Conservation (phyloP, 2,888 invertebrate genomes). For the Subacronicta megacephala region DNA sequence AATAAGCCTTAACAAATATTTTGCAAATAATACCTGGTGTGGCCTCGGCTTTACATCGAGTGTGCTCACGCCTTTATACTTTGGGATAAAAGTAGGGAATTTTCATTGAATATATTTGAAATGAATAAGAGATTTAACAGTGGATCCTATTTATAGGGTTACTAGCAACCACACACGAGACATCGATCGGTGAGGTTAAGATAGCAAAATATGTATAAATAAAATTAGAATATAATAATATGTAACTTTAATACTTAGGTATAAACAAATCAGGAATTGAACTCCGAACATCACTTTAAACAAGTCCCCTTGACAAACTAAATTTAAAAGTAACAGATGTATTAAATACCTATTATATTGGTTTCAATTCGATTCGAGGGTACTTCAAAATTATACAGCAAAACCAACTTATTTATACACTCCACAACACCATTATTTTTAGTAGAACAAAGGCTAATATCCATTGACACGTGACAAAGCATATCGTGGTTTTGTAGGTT, state of each 20-base stretch:
- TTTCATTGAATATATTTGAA: conserved; percentile 7
- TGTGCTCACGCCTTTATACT: conserved; percentile 28
- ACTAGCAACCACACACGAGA: too few species aligned
- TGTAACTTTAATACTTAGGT: too few species aligned
- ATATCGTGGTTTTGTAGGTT: background rate
- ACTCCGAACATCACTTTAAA: background rate
- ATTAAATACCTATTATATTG: conserved; percentile 10
- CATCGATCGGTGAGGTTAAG: too few species aligned
- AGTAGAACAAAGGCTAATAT: background rate
- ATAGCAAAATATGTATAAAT: too few species aligned
- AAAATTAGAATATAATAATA: too few species aligned
- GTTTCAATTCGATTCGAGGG: conserved; percentile 5
- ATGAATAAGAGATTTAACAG: background rate
- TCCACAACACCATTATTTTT: background rate
- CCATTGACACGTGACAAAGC: background rate
- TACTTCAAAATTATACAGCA: background rate
- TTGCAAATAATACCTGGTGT: conserved; percentile 49
- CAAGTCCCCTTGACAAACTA: background rate
- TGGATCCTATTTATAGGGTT: background rate
- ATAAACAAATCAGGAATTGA: background rate
- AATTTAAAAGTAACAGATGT: background rate
- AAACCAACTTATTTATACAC: background rate
- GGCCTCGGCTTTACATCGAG: conserved; percentile 13
- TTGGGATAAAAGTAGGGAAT: background rate
- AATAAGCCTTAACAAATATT: conserved; percentile 55